phyloP scores from a whole-genome alignment of 2,797 vertebrate genomes.

The Gallinago solitaria region DNA sequence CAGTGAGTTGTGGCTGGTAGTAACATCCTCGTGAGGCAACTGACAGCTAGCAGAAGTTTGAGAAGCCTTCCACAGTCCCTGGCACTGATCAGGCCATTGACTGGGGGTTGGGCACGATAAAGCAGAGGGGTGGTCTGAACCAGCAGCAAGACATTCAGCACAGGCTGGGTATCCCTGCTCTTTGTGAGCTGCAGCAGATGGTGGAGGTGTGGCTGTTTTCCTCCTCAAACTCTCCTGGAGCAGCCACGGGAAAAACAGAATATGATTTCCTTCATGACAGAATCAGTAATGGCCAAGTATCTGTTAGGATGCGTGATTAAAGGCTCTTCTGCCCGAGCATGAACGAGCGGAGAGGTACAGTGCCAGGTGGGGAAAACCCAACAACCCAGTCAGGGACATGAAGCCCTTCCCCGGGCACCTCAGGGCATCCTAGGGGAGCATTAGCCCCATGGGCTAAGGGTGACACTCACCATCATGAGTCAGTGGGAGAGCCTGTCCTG shows the following conservation, averaged over 20 bases:
- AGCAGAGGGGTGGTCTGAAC: neutral
- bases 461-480: accelerated
- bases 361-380: accelerated
- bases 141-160: neutral
- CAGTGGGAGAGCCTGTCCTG: neutral
- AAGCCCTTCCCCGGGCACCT: neutral
- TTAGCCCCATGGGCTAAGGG: accelerated
- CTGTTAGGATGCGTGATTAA: neutral
- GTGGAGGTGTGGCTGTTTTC: neutral
- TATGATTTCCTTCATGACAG: neutral
- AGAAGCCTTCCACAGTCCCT: neutral
- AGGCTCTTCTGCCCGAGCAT: neutral
- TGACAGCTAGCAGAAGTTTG: neutral
- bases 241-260: accelerated
- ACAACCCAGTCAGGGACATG: accelerated
- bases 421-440: neutral
- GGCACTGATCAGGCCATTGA: neutral
- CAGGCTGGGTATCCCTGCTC: neutral
- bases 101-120: neutral
- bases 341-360: neutral
- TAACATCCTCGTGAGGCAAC: neutral
- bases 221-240: neutral
- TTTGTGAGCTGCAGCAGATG: neutral
- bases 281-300: neutral
- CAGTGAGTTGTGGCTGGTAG: accelerated